Conservation (phyloP, 2,888 invertebrate species). For the Trissonchulus sp. region DNA sequence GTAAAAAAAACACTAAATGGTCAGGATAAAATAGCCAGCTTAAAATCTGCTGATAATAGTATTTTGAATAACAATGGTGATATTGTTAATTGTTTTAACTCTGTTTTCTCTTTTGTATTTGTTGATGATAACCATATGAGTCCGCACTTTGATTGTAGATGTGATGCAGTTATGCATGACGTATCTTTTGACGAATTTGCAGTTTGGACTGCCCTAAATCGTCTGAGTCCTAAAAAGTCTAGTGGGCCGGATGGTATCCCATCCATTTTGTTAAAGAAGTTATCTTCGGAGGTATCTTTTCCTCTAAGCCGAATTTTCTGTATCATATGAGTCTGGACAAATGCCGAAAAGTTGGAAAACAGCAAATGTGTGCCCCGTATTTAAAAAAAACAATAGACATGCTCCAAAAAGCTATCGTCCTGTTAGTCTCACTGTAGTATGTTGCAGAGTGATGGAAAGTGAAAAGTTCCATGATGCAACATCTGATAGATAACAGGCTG, state of each 20-base stretch:
- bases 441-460: slow-evolving; percentile 8
- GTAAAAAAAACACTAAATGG: background rate
- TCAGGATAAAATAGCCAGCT: background rate
- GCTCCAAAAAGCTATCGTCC: background rate
- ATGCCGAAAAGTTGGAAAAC: background rate
- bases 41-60: background rate
- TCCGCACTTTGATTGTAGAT: background rate
- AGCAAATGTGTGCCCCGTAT: background rate
- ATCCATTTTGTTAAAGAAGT: background rate
- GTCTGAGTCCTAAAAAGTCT: background rate
- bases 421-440: slow-evolving; percentile 11
- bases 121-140: background rate
- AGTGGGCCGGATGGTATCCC: background rate
- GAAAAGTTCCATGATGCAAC: background rate
- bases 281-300: background rate
- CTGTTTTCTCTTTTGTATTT: background rate
- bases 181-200: background rate
- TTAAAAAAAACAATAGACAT: background rate
- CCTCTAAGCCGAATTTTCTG: background rate
- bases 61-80: background rate
- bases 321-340: background rate
- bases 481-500: background rate
- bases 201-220: background rate
- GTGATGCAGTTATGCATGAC: background rate
- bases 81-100: background rate